Conservation (phyloP, 2,113 vertebrate genomes). For the Uropsilus gracilis region DNA sequence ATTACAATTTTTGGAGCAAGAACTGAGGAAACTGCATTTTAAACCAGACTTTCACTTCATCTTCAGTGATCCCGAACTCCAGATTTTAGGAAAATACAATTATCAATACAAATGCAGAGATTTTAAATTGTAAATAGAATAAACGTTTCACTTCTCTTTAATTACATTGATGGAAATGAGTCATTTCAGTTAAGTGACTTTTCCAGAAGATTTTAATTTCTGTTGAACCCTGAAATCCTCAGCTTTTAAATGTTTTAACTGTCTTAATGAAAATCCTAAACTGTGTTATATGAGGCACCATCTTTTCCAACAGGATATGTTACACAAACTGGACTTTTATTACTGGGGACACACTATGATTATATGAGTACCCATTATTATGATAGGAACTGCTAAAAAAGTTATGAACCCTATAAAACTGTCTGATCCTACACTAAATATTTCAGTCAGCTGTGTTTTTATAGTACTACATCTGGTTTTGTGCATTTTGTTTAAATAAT, state of each 20-base stretch:
- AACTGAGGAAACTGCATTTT: neutral
- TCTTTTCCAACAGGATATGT: constrained; percentile 32
- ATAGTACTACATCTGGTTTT: neutral
- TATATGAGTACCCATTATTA: constrained; percentile 45
- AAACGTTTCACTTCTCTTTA: neutral
- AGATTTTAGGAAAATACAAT: neutral
- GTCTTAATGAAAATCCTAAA: constrained; percentile 34
- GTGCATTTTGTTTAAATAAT: constrained; percentile 35
- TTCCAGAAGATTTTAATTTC: constrained; percentile 40
- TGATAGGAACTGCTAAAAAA: constrained; percentile 35
- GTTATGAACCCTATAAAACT: constrained; percentile 35
- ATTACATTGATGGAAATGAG: neutral
- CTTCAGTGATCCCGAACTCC: neutral
- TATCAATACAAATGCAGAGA: constrained; percentile 21
- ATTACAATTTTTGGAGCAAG: neutral
- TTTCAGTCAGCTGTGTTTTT: neutral
- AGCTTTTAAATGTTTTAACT: constrained; percentile 46
- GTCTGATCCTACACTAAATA: neutral
- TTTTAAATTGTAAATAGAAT: neutral
- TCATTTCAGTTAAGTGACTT: neutral
- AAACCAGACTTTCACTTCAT: neutral
- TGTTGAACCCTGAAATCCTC: neutral
- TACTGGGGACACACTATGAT: constrained; percentile 39
- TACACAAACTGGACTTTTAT: neutral
- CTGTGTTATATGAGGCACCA: neutral